A percentile compares a stretch with the other conserved stretches of the same genome.
Evolutionary conservation across 35 echinoderm and acorn worm species (phyloP).

Genomic region (Apostichopus californicus): DNA sequence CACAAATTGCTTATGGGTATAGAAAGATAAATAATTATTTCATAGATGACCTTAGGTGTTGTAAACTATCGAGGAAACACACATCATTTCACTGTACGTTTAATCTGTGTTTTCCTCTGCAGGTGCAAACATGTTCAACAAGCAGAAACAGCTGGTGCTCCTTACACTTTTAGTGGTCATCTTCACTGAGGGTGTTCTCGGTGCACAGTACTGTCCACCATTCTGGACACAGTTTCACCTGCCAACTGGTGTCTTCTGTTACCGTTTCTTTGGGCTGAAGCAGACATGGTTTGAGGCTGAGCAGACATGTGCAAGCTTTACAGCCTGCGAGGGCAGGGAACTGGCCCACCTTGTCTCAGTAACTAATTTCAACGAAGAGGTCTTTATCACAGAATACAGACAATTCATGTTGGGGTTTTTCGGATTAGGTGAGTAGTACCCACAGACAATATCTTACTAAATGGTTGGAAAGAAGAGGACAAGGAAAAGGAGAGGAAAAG

Average conservation of each 20-base stretch:
- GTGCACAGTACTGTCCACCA: conserved; percentile 79
- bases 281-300: conserved; percentile 78
- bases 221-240: conserved; percentile 86
- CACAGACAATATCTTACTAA: neutral
- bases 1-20: no score
- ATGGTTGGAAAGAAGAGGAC: no score
- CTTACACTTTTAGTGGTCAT: neutral
- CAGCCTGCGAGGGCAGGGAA: conserved; percentile 77
- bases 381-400: conserved; percentile 73
- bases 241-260: conserved; percentile 67
- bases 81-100: no score
- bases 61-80: no score
- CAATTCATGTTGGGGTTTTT: conserved; percentile 72
- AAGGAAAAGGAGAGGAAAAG: no score
- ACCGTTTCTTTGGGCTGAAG: conserved; percentile 74
- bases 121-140: conserved; percentile 4
- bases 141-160: neutral
- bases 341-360: conserved; percentile 83
- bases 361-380: conserved; percentile 67
- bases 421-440: conserved; percentile 57
- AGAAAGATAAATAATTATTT: no score
- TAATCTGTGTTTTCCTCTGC: neutral
- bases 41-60: no score
- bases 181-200: conserved; percentile 9
- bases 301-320: conserved; percentile 65